These are phyloP conservation scores for Platygyra sinensis DNA, from an alignment of 64 coral and sea anemone genomes.

Conservation along the genomic window DNA sequence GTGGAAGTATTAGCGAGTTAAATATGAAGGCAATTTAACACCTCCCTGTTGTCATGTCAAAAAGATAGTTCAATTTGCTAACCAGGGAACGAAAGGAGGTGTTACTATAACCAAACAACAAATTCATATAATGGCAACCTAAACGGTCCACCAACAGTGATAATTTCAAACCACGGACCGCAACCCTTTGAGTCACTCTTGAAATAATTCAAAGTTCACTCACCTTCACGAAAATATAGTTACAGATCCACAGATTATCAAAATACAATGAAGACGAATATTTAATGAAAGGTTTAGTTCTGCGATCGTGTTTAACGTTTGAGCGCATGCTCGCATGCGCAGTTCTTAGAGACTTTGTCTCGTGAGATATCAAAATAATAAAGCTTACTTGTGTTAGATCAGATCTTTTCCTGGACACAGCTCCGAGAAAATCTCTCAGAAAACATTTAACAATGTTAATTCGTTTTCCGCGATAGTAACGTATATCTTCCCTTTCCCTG, in stretches of 20 bases:
- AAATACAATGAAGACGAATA: slow-evolving; percentile 41
- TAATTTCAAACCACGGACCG: neutral
- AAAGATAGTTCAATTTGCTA: neutral
- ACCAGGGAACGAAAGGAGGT: neutral
- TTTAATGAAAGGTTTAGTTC: slow-evolving; percentile 15
- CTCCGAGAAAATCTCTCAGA: no score
- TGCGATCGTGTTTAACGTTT: neutral
- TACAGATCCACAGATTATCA: slow-evolving; percentile 38
- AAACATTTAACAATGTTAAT: no score
- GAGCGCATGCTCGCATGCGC: slow-evolving; percentile 44
- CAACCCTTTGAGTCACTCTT: neutral
- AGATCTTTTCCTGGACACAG: no score
- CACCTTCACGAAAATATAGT: slow-evolving; percentile 40
- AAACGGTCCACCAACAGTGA: neutral
- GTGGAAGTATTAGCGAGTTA: neutral
- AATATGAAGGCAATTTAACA: neutral
- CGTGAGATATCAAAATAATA: neutral
- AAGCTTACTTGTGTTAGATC: no score
- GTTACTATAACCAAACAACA: neutral
- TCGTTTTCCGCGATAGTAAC: no score
- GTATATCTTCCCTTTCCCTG: no score
- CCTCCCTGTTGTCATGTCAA: neutral
- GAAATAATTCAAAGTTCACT: slow-evolving; percentile 9
- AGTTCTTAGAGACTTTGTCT: neutral
- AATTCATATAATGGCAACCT: neutral